These are phyloP conservation scores for Vesta saturnalis DNA, from an alignment of 2,888 invertebrate genomes.

Conservation along the genomic window DNA sequence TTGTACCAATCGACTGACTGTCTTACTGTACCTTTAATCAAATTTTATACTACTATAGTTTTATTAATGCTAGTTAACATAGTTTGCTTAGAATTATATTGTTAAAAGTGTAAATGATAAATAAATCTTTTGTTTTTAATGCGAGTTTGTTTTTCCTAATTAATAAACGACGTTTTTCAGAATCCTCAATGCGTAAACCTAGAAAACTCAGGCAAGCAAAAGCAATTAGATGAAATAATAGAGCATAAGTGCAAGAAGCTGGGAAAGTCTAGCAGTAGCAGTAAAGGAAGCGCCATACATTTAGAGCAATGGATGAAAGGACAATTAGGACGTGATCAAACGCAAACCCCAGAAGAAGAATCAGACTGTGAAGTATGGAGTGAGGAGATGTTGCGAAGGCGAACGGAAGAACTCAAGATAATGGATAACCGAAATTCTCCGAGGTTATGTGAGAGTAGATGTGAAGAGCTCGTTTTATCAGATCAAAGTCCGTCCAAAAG, in stretches of 20 bases:
- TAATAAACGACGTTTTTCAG: slow-evolving; percentile 54
- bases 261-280: slow-evolving; percentile 70
- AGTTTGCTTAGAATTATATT: slow-evolving; percentile 51
- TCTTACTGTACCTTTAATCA: slow-evolving; percentile 46
- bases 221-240: slow-evolving; percentile 69
- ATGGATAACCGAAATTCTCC: slow-evolving; percentile 56
- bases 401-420: slow-evolving; percentile 75
- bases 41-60: slow-evolving; percentile 36
- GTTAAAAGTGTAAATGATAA: slow-evolving; percentile 49
- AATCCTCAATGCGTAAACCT: slow-evolving; percentile 56
- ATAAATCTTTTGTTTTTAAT: slow-evolving; percentile 28
- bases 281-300: slow-evolving; percentile 78
- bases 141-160: slow-evolving; percentile 31
- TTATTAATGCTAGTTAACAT: slow-evolving; percentile 36
- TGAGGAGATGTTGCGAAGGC: slow-evolving; percentile 74
- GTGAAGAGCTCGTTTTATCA: slow-evolving; percentile 62
- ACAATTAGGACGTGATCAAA: slow-evolving; percentile 67
- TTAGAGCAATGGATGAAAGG: slow-evolving; percentile 85
- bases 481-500: slow-evolving; percentile 77
- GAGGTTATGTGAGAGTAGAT: slow-evolving; percentile 55
- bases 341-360: slow-evolving; percentile 61
- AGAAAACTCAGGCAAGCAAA: slow-evolving; percentile 56
- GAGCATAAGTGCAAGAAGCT: slow-evolving; percentile 72
- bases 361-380: slow-evolving; percentile 75
- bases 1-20: slow-evolving; percentile 58